Evolutionary conservation across 30 jellyfish, hydroid and myxozoan species (phyloP), one percentile per base, ranked within the genome.

Genomic region (Sanderia malayensis): DNA sequence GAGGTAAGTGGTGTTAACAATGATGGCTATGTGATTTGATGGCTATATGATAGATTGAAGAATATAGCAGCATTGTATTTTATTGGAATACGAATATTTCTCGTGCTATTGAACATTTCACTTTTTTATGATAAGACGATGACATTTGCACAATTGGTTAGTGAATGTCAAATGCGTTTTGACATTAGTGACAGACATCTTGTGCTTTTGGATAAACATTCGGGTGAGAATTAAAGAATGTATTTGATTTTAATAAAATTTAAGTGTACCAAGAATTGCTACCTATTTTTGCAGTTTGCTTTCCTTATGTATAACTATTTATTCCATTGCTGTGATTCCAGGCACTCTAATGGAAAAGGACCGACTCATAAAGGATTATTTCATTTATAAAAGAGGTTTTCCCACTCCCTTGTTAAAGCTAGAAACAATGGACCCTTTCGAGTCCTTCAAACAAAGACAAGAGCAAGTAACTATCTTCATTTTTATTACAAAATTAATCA

Each of bases 201-300:
- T 29, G 87, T 94, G 33, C 77, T 92, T 28, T 84, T 92, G 27
- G 98, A 92, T 67, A 92, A 84, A 46, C 84, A 70, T 26, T 92
- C 98, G 58, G 96, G 96, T 84, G 45, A 18, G 87, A 26, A 19
- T 20, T 41, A 3, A 22, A n/a, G n/a, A n/a, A n/a, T n/a, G n/a
- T n/a, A n/a, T n/a, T n/a, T n/a, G n/a, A n/a, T n/a, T n/a, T n/a
- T n/a, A n/a, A n/a, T n/a, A n/a, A n/a, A n/a, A n/a, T n/a, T n/a
- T n/a, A n/a, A n/a, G n/a, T n/a, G n/a, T n/a, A n/a, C n/a, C n/a
- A n/a, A n/a, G n/a, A n/a, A n/a, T n/a, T 37, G 52, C 13, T 37
- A 4, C 52, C 13, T 37, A 6, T 37, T 37, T 37, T 37, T 37
- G 52, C 13, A 4, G 10, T 13, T 37, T 37, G 13, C 52, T 37